phyloP scores from a whole-genome alignment of 2,888 invertebrate species.

The Pheosia gnoma region DNA sequence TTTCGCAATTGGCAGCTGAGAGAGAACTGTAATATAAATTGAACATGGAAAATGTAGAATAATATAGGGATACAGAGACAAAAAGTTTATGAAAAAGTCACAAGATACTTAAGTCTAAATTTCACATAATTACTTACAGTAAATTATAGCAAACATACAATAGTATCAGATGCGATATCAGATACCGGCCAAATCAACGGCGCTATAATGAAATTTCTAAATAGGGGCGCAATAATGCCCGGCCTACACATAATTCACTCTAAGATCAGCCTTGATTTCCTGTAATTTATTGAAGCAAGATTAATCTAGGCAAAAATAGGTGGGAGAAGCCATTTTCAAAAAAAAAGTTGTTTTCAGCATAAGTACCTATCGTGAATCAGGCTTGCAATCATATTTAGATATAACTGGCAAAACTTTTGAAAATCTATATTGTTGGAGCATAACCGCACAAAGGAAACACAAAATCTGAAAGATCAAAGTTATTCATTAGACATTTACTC shows the following conservation, averaged over 20 bases:
- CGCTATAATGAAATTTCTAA: slow-evolving; percentile 30
- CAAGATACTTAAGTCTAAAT: background rate
- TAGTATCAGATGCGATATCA: too few relatives aligned
- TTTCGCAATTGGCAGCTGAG: background rate
- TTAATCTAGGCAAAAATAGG: background rate
- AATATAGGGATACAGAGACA: too few relatives aligned
- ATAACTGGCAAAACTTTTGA: background rate
- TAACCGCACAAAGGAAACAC: background rate
- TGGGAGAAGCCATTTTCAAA: too few relatives aligned
- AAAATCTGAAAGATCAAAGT: slow-evolving; percentile 3
- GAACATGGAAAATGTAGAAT: too few relatives aligned
- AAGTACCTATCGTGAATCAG: too few relatives aligned
- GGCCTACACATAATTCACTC: slow-evolving; percentile 27
- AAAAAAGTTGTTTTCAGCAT: too few relatives aligned
- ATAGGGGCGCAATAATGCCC: slow-evolving; percentile 26
- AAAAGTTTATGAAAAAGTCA: too few relatives aligned
- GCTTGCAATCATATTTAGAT: too few relatives aligned
- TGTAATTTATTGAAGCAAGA: slow-evolving; percentile 22
- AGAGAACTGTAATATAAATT: background rate
- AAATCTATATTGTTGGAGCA: background rate
- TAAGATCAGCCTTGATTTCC: slow-evolving; percentile 17
- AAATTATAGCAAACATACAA: background rate
- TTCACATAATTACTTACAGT: background rate
- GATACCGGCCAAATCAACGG: slow-evolving; percentile 4
- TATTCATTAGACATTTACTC: background rate